A percentile compares a stretch with the other conserved stretches of the same genome.
Evolutionary conservation across 2,797 vertebrate species (phyloP).

Genomic region (Cryptoprocta ferox): DNA sequence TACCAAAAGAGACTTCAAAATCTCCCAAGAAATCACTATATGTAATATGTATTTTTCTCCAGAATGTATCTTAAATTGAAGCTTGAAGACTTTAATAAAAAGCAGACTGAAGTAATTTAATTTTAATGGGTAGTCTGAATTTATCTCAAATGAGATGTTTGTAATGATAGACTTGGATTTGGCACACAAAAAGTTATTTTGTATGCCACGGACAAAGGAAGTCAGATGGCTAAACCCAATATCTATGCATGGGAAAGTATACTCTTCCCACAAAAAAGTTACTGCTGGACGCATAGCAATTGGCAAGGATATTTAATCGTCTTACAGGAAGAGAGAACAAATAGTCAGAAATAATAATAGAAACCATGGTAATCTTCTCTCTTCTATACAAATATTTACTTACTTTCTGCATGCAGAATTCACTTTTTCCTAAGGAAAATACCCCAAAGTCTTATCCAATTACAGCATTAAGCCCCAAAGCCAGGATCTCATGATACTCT

Average conservation of each 20-base stretch:
- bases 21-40: neutral
- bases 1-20: neutral
- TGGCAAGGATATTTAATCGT: constrained; percentile 44
- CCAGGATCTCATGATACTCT: neutral
- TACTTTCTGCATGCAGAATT: neutral
- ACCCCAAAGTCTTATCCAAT: neutral
- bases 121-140: constrained; percentile 63
- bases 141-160: constrained; percentile 59
- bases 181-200: neutral
- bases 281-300: constrained; percentile 22
- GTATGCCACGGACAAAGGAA: constrained; percentile 26
- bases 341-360: constrained; percentile 50
- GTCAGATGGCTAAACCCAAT: constrained; percentile 10
- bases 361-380: constrained; percentile 10
- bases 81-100: constrained; percentile 62
- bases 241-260: neutral
- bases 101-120: constrained; percentile 61
- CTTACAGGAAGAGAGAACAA: neutral
- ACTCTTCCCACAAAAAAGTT: neutral
- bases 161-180: constrained; percentile 36
- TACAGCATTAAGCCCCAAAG: neutral
- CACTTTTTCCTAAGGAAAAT: neutral
- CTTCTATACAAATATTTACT: constrained; percentile 36
- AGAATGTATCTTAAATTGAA: constrained; percentile 40
- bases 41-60: constrained; percentile 17